These are phyloP conservation scores for Perizoma flavofasciatum DNA, from an alignment of 2,888 invertebrate species.

Conservation along the genomic window DNA sequence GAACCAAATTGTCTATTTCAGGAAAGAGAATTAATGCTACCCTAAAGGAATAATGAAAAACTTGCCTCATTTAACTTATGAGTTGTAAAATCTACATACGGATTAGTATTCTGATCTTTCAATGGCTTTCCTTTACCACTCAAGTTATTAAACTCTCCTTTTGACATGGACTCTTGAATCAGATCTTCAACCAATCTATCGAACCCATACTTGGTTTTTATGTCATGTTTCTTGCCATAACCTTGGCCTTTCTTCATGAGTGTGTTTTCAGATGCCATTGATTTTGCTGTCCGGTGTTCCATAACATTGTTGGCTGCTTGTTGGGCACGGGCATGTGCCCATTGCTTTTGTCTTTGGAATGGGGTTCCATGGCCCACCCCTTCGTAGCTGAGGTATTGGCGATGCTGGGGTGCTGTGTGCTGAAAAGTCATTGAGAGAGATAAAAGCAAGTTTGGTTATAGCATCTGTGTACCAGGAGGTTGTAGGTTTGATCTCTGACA, in stretches of 20 bases:
- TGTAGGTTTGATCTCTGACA: no score
- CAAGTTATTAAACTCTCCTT: slow-evolving; percentile 94
- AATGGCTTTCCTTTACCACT: slow-evolving; percentile 93
- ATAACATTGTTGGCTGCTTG: slow-evolving; percentile 87
- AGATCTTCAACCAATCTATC: slow-evolving; percentile 96
- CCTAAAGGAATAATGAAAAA: neutral
- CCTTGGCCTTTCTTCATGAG: slow-evolving; percentile 85
- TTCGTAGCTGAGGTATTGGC: slow-evolving; percentile 91
- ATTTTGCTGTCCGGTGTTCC: slow-evolving; percentile 86
- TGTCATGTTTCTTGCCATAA: slow-evolving; percentile 86
- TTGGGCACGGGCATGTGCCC: slow-evolving; percentile 86
- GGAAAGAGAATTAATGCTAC: neutral
- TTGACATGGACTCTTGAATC: slow-evolving; percentile 95
- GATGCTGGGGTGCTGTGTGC: slow-evolving; percentile 95
- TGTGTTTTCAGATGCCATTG: slow-evolving; percentile 84
- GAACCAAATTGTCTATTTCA: no score
- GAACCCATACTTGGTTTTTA: slow-evolving; percentile 92
- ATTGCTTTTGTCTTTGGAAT: slow-evolving; percentile 90
- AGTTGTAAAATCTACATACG: slow-evolving; percentile 94
- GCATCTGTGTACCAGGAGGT: no score
- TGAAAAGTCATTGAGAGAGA: slow-evolving; percentile 52
- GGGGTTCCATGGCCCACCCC: slow-evolving; percentile 92
- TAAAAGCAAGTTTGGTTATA: no score
- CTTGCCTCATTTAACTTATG: slow-evolving; percentile 91
- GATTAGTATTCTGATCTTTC: slow-evolving; percentile 87